Evolutionary conservation across 2,113 vertebrate species (phyloP).

Genomic region (Nicator chloris): DNA sequence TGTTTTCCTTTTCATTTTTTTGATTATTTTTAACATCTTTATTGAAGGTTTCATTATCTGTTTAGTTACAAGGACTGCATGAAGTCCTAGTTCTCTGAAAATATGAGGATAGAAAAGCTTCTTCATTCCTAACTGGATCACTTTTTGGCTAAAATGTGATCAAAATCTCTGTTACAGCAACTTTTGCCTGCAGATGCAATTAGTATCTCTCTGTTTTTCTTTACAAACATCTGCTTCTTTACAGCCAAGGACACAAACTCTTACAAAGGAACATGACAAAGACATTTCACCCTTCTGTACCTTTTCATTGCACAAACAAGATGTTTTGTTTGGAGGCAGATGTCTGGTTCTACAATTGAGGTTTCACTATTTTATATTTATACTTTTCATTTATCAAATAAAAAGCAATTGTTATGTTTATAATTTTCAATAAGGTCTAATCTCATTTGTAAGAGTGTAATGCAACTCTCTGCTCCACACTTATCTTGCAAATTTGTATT

Average conservation of each 20-base stretch:
- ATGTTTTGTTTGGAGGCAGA: background rate
- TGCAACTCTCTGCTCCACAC: background rate
- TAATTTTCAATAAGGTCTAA: background rate
- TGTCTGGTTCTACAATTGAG: background rate
- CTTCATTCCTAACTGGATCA: background rate
- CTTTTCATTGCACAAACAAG: background rate
- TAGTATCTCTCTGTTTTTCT: background rate
- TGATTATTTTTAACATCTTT: background rate
- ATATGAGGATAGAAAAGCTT: background rate
- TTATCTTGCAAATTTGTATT: background rate
- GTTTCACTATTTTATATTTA: background rate
- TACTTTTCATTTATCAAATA: background rate
- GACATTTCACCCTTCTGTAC: background rate
- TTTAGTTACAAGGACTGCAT: background rate
- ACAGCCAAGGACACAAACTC: background rate
- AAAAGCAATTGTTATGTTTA: background rate
- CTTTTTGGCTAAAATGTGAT: background rate
- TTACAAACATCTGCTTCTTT: background rate
- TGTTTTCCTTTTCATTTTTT: background rate
- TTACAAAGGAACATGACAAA: background rate
- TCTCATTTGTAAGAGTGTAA: background rate
- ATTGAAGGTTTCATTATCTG: background rate
- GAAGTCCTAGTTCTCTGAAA: background rate
- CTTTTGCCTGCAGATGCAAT: background rate
- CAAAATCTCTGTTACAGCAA: background rate